Percentiles rank a stretch among this genome's conserved stretches.
These are phyloP conservation scores for Corydoras sp. DNA, from an alignment of 2,113 vertebrate genomes.

Conservation along the genomic window DNA sequence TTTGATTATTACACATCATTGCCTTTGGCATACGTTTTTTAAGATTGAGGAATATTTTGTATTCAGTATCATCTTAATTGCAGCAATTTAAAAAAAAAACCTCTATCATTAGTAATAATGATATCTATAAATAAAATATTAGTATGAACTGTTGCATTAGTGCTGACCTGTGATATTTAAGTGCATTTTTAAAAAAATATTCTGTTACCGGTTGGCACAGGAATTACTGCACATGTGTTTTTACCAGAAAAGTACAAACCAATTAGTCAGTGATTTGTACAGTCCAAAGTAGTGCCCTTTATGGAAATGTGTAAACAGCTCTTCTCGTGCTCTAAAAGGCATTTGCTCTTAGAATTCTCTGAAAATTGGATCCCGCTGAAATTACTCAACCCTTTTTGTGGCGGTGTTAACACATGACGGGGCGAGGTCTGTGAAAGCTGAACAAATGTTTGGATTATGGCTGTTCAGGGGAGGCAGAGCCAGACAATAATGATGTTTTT, in stretches of 20 bases:
- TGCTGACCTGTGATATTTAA: neutral
- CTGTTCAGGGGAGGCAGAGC: neutral
- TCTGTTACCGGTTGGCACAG: slow-evolving; percentile 1
- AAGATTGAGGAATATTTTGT: neutral
- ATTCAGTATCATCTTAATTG: neutral
- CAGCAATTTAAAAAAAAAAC: neutral
- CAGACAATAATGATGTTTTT: slow-evolving; percentile 43
- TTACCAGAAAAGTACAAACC: slow-evolving; percentile 32
- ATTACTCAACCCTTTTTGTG: slow-evolving; percentile 32
- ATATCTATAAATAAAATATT: no score
- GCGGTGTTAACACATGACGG: slow-evolving; percentile 30
- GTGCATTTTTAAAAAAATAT: neutral
- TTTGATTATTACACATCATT: no score
- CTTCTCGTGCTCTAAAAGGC: slow-evolving; percentile 41
- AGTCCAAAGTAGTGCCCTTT: slow-evolving; percentile 34
- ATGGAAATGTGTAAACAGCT: slow-evolving; percentile 44
- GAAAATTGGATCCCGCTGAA: slow-evolving; percentile 38
- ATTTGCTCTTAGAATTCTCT: slow-evolving; percentile 44
- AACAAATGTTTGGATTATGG: slow-evolving; percentile 6
- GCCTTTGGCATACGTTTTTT: no score
- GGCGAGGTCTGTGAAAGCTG: slow-evolving; percentile 14
- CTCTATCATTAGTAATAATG: neutral
- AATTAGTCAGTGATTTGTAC: slow-evolving; percentile 33
- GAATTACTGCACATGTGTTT: slow-evolving; percentile 22
- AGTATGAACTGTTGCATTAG: neutral